Percentiles rank a stretch among this genome's conserved stretches.
These are phyloP conservation scores for Carposina sasakii DNA, from an alignment of 1,140 invertebrate genomes.

Conservation along the genomic window DNA sequence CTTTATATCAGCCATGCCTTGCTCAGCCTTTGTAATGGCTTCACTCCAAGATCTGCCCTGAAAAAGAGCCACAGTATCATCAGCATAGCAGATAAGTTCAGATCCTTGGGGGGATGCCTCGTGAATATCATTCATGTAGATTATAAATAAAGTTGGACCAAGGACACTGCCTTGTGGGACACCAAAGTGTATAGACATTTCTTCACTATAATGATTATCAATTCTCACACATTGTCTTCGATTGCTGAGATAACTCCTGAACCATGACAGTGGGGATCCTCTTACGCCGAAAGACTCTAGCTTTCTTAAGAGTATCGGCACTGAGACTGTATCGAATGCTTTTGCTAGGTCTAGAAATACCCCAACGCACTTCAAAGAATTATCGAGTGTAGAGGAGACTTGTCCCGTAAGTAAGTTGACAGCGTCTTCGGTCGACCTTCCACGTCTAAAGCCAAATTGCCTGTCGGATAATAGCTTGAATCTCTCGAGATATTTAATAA, in stretches of 20 bases:
- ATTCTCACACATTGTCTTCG: background rate
- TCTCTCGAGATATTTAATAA: background rate
- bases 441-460: background rate
- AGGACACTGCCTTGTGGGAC: conserved; percentile 1
- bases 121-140: background rate
- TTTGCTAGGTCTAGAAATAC: background rate
- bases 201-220: background rate
- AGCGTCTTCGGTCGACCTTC: background rate
- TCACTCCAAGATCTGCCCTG: background rate
- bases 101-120: background rate
- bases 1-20: background rate
- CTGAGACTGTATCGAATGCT: background rate
- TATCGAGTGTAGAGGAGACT: background rate
- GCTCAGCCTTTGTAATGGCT: background rate
- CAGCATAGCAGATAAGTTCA: background rate
- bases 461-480: background rate
- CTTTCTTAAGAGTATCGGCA: background rate
- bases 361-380: background rate
- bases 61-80: background rate
- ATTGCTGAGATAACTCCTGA: background rate
- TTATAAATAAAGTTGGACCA: background rate
- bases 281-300: background rate
- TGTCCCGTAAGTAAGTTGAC: background rate
- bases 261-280: background rate
- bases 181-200: background rate